Base-by-base conservation (phyloP, 2,113 vertebrate species). In the Leptodactylus fuscus region DNA sequence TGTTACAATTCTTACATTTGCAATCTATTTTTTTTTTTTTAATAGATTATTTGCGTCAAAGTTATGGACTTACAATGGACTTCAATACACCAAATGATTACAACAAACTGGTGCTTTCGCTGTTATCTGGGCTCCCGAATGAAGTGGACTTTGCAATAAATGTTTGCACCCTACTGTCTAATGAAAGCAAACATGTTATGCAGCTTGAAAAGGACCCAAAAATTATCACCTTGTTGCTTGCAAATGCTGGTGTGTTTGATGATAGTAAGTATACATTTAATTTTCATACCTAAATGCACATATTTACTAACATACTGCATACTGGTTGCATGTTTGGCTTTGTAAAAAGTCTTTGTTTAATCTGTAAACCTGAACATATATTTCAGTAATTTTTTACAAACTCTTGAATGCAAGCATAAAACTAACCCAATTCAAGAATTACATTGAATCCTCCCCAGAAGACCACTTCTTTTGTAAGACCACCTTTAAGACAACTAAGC, bases 121-220 rank as follows among this genome's bases (percentile, higher is more conserved):
- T 99, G 83, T 94, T 98, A 86, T 99, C 98, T 92, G 98, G 98
- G 92, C 96, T 99, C 89, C 98, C 98, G 89, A 99, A 99, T 88
- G 98, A 99, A 93, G 98, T 99, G 94, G 98, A 99, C 92, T 99
- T 99, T 58, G 98, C 98, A 89, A 97, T 99, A 91, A 99, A 99
- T 46, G 98, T 99, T 91, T 99, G 98, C 94, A 99, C 97, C 90
- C 96, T 99, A 78, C 96, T 99, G 75, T 99, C 98, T 94, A 99
- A 99, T 87, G 98, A 99, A 95, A 98, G 97, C 96, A 99, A 98
- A 90, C 98, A 98, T 77, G 94, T 97, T 93, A 99, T 99, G 97
- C 98, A 99, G 93, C 96, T 99, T 91, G 98, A 99, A 92, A 99
- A 98, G 92, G 98, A 99, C 90, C 97, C 98, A 91, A 99, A 98